Percentiles rank a stretch among this genome's conserved stretches.
phyloP scores from a whole-genome alignment of 2,888 invertebrate species.

The Iselma pallidipennis region DNA sequence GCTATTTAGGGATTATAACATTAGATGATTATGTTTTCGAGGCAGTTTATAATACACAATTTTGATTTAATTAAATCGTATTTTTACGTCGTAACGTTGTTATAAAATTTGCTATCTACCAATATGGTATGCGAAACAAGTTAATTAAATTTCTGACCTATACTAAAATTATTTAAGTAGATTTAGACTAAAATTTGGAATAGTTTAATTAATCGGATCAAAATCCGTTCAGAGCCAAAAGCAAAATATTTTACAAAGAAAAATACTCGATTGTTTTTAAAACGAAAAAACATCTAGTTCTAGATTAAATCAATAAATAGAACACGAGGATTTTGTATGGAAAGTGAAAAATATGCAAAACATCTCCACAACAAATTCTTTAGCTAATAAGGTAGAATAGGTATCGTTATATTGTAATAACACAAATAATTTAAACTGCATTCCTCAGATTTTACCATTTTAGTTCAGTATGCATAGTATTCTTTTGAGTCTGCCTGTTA shows the following conservation, averaged over 20 bases:
- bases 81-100: not conserved
- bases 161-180: slow-evolving; percentile 5
- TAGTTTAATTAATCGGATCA: slow-evolving; percentile 6
- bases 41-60: not conserved
- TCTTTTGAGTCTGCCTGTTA: not conserved
- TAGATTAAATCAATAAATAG: no score
- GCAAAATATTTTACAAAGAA: not conserved
- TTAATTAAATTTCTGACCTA: slow-evolving; percentile 3
- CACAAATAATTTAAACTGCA: not conserved
- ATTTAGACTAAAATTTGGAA: slow-evolving; percentile 1
- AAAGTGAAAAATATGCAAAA: not conserved
- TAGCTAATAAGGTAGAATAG: not conserved
- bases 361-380: not conserved
- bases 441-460: not conserved
- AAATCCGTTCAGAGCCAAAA: not conserved
- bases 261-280: no score
- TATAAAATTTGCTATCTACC: not conserved
- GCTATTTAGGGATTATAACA: not conserved
- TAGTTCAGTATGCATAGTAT: not conserved
- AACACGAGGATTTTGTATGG: no score
- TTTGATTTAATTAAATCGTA: not conserved
- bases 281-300: no score
- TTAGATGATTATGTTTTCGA: not conserved
- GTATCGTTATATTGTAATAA: not conserved
- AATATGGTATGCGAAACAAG: not conserved